Base-by-base conservation (phyloP, 2,113 vertebrate species). In the Dromaius novaehollandiae region DNA sequence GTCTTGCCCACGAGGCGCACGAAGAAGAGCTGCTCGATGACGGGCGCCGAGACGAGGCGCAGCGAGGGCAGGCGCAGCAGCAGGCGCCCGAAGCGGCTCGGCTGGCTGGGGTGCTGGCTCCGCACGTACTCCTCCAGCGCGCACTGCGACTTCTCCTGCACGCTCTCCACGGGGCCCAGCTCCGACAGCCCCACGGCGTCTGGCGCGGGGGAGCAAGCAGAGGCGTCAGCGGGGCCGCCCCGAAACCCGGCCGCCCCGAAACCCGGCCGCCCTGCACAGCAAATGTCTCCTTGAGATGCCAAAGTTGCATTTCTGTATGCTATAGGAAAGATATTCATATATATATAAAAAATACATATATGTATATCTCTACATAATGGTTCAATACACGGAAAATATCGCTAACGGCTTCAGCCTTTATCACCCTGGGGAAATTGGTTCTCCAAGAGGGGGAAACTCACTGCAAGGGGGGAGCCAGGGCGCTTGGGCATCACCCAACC, bases 1-100 rank as follows among this genome's bases (percentile, higher is more conserved):
- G 99, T 99, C 97, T 99, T 99, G 56, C 99, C 99, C 3, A 99
- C 99, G 83, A 99, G 96, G 15, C 98, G 98, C 68, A 99, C 98
- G 36, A 99, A 99, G 95, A 99, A 99, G 82, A 99, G 98, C 97
- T 99, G 99, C 96, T 99, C 98, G 55, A 99, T 99, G 95, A 99
- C 99, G 0, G 98, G 98, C 2, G 98, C 99, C 3, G 99, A 98
- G 87, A 99, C 98, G 48, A 98, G 98, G 86, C 99, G 98, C 58
- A 99, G 97, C 3, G 99, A 99, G 1, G 99, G 99, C 68, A 99
- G 97, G 34, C 98, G 98, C 32, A 99, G 98, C 58, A 99, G 97
- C n/a, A 99, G 98, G 7, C 98, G 98, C 6, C 99, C 99, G 1
- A 99, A 99, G 44, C 99, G 98, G 74, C 98, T 98, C 11, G 98